Evolutionary conservation across 2,113 vertebrate genomes (phyloP).

Genomic region (Macaca nemestrina): DNA sequence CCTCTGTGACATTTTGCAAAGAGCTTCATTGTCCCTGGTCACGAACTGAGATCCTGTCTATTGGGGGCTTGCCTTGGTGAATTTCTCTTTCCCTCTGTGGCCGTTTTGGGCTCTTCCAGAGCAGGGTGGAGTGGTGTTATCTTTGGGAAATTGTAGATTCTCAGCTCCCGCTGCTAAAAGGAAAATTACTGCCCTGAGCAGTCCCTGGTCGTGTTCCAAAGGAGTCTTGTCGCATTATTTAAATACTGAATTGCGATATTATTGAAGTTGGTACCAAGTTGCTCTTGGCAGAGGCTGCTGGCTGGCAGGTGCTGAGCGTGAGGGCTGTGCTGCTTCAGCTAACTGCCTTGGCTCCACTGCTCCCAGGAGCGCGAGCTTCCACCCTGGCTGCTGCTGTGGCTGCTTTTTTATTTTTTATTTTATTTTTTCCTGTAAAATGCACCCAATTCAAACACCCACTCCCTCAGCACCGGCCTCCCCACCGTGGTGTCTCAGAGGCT

Average conservation of each 20-base stretch:
- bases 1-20: background rate
- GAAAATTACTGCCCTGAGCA: constrained; percentile 84
- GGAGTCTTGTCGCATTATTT: constrained; percentile 88
- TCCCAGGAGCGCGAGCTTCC: constrained; percentile 61
- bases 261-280: constrained; percentile 91
- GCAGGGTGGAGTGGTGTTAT: constrained; percentile 71
- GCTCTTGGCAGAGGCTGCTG: constrained; percentile 84
- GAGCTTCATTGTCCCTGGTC: background rate
- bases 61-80: background rate
- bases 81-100: background rate
- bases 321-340: constrained; percentile 86
- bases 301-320: constrained; percentile 90
- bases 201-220: constrained; percentile 81
- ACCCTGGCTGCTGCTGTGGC: background rate
- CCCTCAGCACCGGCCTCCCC: background rate
- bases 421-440: constrained; percentile 78
- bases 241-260: constrained; percentile 87
- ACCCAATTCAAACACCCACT: background rate
- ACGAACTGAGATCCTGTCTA: background rate
- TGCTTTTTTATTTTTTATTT: background rate
- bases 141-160: constrained; percentile 79
- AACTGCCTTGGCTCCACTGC: constrained; percentile 78
- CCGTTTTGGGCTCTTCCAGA: constrained; percentile 39
- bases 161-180: constrained; percentile 78
- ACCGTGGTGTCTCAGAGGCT: constrained; percentile 83